Evolutionary conservation across 1,140 invertebrate genomes (phyloP).

Genomic region (Rhagoletis pomonella): DNA sequence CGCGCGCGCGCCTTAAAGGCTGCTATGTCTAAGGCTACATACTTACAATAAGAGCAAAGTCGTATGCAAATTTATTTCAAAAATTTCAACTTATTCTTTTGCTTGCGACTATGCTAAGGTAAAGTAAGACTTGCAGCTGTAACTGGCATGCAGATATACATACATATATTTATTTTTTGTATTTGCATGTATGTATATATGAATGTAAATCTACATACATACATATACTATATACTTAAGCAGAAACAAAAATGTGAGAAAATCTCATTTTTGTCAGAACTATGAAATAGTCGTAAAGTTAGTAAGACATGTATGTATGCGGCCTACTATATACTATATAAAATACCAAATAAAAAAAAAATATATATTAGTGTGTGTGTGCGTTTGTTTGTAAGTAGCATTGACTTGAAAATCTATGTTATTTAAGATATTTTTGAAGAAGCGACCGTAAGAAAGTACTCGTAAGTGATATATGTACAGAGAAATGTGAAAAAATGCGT

Average conservation of each 20-base stretch:
- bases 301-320: neutral
- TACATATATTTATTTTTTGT: too few species aligned
- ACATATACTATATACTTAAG: too few species aligned
- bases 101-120: neutral
- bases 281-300: slow-evolving; percentile 51
- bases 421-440: slow-evolving; percentile 22
- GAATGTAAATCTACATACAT: too few species aligned
- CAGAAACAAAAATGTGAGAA: slow-evolving; percentile 18
- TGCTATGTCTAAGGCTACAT: neutral
- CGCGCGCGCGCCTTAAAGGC: slow-evolving; percentile 11
- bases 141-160: neutral
- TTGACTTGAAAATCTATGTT: slow-evolving; percentile 45
- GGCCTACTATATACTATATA: neutral
- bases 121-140: slow-evolving; percentile 11
- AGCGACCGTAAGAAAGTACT: neutral
- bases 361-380: neutral
- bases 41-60: neutral
- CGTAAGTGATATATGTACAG: neutral
- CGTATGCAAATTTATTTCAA: slow-evolving; percentile 22
- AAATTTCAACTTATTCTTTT: slow-evolving; percentile 28
- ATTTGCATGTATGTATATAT: too few species aligned
- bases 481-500: slow-evolving; percentile 11
- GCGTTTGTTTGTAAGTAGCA: neutral
- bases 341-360: neutral
- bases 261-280: slow-evolving; percentile 41